Conservation (phyloP, 2,888 invertebrate genomes). For the Cenopis cana region DNA sequence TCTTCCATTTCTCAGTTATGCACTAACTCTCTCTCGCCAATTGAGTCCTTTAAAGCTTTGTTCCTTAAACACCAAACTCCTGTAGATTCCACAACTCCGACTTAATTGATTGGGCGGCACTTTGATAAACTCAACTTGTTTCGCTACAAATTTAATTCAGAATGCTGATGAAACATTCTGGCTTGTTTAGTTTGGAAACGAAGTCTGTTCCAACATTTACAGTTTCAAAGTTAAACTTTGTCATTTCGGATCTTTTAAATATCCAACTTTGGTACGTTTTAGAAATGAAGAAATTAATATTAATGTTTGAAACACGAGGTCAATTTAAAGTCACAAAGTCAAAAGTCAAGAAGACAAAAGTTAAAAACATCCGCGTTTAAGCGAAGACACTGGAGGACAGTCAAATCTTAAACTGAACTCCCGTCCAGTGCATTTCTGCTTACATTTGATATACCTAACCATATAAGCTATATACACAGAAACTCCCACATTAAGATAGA, state of each 20-base stretch:
- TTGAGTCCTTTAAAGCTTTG: background rate
- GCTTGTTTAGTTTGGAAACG: conserved; percentile 23
- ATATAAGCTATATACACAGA: too few species aligned
- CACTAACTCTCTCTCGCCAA: background rate
- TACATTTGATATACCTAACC: too few species aligned
- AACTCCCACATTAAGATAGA: too few species aligned
- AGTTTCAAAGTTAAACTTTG: conserved; percentile 26
- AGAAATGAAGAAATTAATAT: conserved; percentile 2
- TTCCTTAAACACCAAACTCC: conserved; percentile 21
- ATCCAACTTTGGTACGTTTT: background rate
- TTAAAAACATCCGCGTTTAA: too few species aligned
- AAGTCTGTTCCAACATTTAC: conserved; percentile 28
- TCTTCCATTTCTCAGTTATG: background rate
- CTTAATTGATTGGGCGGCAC: conserved; percentile 39
- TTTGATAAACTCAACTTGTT: conserved; percentile 30
- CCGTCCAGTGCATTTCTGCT: too few species aligned
- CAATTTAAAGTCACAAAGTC: background rate
- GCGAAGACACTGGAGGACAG: background rate
- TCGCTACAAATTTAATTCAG: conserved; percentile 30
- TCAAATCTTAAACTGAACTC: too few species aligned
- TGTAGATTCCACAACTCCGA: conserved; percentile 12
- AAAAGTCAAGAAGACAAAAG: background rate
- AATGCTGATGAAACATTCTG: conserved; percentile 13
- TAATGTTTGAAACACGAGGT: background rate
- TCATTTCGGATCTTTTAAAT: conserved; percentile 13